Evolutionary conservation across 2,113 vertebrate genomes (phyloP).

Genomic region (Maccullochella peelii): DNA sequence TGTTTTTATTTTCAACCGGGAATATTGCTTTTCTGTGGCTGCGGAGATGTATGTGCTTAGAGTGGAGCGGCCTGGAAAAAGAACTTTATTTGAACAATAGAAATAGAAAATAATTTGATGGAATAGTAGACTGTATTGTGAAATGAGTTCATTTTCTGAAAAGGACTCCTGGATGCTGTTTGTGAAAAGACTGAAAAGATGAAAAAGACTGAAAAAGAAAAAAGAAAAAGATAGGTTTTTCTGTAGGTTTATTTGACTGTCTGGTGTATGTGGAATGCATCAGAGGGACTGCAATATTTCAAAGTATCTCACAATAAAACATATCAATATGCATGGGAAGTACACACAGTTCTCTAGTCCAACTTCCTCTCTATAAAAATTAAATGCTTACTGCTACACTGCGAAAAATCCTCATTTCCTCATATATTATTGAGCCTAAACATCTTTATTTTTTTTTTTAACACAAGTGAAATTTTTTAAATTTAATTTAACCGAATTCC

Average conservation of each 20-base stretch:
- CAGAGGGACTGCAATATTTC: not conserved
- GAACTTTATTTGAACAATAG: constrained; percentile 48
- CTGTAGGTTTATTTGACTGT: not conserved
- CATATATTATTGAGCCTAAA: too few species aligned
- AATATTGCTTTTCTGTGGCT: constrained; percentile 68
- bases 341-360: not conserved
- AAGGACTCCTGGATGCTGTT: constrained; percentile 27
- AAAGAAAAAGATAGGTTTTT: constrained; percentile 6
- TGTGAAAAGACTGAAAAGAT: constrained; percentile 11
- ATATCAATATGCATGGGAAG: not conserved
- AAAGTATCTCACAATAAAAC: too few species aligned
- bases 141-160: constrained; percentile 54
- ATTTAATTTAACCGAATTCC: not conserved
- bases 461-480: not conserved
- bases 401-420: not conserved
- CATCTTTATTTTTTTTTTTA: not conserved
- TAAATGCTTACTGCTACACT: not conserved
- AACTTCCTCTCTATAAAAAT: not conserved
- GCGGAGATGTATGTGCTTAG: constrained; percentile 18
- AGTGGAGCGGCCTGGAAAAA: constrained; percentile 8
- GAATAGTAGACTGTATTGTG: constrained; percentile 9
- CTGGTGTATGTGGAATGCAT: not conserved
- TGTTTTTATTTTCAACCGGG: constrained; percentile 60
- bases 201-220: too few species aligned
- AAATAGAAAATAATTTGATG: constrained; percentile 49